Percentiles rank a stretch among this genome's conserved stretches.
phyloP scores from a whole-genome alignment of 2,113 vertebrate species.

The Vireo altiloquus region DNA sequence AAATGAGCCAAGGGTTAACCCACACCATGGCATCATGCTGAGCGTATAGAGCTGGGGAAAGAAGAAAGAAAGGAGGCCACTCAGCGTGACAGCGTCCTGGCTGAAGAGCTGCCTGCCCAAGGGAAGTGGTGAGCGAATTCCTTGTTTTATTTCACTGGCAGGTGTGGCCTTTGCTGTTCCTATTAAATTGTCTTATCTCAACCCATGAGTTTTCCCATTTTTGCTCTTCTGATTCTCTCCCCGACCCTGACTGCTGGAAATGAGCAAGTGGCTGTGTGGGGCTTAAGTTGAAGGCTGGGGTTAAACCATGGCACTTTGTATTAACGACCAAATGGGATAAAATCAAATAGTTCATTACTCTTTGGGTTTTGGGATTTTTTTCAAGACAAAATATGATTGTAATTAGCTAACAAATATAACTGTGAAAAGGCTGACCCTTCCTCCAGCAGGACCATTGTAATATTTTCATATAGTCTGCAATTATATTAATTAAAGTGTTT shows the following conservation, averaged over 20 bases:
- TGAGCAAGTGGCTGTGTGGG: background rate
- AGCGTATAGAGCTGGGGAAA: background rate
- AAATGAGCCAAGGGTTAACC: background rate
- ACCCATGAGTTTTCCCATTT: background rate
- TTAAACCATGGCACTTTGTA: background rate
- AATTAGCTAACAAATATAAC: background rate
- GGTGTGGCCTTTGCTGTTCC: background rate
- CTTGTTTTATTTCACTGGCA: background rate
- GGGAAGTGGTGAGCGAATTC: background rate
- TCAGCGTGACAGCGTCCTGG: accelerated
- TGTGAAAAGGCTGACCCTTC: background rate
- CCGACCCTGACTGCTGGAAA: background rate
- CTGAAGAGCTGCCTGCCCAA: background rate
- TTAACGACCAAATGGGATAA: background rate
- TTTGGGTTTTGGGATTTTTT: background rate
- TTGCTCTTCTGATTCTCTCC: background rate
- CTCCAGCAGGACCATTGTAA: background rate
- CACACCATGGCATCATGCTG: too few relatives aligned
- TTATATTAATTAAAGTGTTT: background rate
- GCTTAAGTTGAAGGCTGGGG: background rate
- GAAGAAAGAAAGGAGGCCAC: background rate
- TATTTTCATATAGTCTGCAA: background rate
- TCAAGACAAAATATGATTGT: background rate
- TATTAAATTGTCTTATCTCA: background rate
- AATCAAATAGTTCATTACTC: background rate